These are phyloP conservation scores for Prunella himalayana DNA, from an alignment of 2,113 vertebrate genomes.

Conservation along the genomic window DNA sequence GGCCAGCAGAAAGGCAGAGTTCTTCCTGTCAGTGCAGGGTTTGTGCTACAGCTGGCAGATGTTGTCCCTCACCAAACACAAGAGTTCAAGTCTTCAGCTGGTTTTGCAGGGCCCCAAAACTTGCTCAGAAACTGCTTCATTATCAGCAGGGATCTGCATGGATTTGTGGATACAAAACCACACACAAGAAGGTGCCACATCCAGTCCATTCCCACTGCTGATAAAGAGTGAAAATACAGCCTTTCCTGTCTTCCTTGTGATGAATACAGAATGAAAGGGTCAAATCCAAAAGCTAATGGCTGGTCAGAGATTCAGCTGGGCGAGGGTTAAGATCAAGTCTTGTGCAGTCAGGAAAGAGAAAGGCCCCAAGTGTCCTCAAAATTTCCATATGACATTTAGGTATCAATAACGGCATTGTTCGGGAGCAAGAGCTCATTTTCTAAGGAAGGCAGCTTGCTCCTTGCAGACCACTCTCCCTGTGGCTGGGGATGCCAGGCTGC, in stretches of 20 bases:
- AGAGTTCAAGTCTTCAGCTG: background rate
- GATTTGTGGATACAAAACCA: background rate
- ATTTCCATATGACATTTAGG: slow-evolving; percentile 75
- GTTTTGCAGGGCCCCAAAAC: background rate
- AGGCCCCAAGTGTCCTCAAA: slow-evolving; percentile 70
- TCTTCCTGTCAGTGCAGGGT: background rate
- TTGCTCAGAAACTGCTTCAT: background rate
- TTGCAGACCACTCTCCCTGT: background rate
- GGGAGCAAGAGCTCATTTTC: slow-evolving; percentile 2
- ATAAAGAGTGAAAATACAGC: background rate
- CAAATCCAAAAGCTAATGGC: slow-evolving; percentile 42
- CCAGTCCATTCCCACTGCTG: background rate
- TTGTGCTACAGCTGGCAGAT: background rate
- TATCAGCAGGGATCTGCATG: background rate
- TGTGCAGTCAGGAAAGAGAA: slow-evolving; percentile 61
- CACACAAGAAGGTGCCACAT: fast-evolving
- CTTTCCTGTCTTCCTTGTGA: background rate
- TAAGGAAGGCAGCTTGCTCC: slow-evolving; percentile 40
- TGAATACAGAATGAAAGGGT: slow-evolving; percentile 35
- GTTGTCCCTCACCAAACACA: background rate
- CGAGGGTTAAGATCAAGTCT: slow-evolving; percentile 68
- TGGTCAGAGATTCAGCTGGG: slow-evolving; percentile 42
- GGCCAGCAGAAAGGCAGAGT: background rate
- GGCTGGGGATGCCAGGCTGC: slow-evolving; percentile 38
- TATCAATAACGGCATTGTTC: slow-evolving; percentile 73